Conservation (phyloP, 2,797 vertebrate genomes). For the Buphagus erythrorhynchus region DNA sequence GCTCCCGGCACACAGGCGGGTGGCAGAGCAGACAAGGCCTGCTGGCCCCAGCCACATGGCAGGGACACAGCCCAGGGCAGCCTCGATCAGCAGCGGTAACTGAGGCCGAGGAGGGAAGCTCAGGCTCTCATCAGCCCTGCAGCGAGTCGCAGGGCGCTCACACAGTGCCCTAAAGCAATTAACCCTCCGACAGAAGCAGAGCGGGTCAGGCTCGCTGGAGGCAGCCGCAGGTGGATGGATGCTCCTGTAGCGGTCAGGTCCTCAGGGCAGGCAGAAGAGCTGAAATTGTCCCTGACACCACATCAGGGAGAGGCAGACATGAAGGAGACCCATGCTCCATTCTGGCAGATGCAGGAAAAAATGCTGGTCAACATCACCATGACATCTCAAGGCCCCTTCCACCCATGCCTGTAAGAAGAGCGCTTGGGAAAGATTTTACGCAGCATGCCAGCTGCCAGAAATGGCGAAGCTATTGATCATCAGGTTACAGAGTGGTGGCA, state of each 20-base stretch:
- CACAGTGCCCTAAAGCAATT: too few species aligned
- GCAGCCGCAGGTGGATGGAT: neutral
- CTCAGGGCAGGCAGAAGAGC: neutral
- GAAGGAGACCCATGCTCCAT: accelerated
- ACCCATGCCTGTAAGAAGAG: neutral
- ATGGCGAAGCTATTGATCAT: conserved; percentile 44
- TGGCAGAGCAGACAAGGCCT: neutral
- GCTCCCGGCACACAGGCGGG: neutral
- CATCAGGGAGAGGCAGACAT: neutral
- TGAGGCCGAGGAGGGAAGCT: neutral
- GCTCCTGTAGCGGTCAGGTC: accelerated
- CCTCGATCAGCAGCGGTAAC: neutral
- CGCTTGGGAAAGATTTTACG: conserved; percentile 17
- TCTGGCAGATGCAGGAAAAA: neutral
- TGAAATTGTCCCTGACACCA: accelerated
- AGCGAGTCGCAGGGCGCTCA: too few species aligned
- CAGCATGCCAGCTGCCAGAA: conserved; percentile 26
- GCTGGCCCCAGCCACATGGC: neutral
- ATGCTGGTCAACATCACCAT: neutral
- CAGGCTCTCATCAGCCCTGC: neutral
- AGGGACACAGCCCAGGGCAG: neutral
- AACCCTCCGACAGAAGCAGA: neutral
- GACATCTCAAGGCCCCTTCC: neutral
- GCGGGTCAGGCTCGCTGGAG: accelerated
- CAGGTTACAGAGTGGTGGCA: conserved; percentile 41